Evolutionary conservation across 2,113 vertebrate species (phyloP).

Genomic region (Bolborhynchus lineola): DNA sequence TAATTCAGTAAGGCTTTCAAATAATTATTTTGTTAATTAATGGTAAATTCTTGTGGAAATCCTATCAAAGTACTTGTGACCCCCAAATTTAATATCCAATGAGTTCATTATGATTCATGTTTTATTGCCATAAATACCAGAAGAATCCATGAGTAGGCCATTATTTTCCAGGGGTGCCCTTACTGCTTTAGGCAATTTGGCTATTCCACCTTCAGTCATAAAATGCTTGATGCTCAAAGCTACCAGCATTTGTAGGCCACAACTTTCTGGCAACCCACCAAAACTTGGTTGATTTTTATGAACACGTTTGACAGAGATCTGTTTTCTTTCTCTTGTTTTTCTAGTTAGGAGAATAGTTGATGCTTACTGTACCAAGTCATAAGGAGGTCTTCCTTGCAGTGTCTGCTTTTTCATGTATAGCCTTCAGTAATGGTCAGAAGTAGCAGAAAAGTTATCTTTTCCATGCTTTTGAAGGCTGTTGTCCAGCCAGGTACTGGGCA

Average conservation of each 20-base stretch:
- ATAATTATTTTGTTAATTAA: constrained; percentile 77
- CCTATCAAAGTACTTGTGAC: constrained; percentile 69
- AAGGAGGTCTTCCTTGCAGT: constrained; percentile 41
- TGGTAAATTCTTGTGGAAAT: constrained; percentile 75
- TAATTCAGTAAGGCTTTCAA: constrained; percentile 76
- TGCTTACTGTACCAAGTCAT: constrained; percentile 21
- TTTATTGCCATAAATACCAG: constrained; percentile 73
- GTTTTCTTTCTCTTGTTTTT: constrained; percentile 3
- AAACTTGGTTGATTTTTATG: constrained; percentile 34
- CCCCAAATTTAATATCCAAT: constrained; percentile 70
- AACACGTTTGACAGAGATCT: neutral
- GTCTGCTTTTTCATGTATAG: constrained; percentile 13
- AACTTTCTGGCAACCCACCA: constrained; percentile 33
- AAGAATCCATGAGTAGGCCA: constrained; percentile 63
- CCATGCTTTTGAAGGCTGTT: neutral
- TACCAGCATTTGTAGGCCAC: constrained; percentile 38
- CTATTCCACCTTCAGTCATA: constrained; percentile 66
- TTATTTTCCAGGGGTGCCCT: constrained; percentile 64
- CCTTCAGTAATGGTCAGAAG: constrained; percentile 12
- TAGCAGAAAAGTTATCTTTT: neutral
- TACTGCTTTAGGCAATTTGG: constrained; percentile 67
- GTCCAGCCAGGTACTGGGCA: neutral
- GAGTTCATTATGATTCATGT: constrained; percentile 77
- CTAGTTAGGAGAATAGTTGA: constrained; percentile 48
- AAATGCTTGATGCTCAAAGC: constrained; percentile 57